Conservation (phyloP, 2,113 vertebrate species). For the Hypanus sabinus region DNA sequence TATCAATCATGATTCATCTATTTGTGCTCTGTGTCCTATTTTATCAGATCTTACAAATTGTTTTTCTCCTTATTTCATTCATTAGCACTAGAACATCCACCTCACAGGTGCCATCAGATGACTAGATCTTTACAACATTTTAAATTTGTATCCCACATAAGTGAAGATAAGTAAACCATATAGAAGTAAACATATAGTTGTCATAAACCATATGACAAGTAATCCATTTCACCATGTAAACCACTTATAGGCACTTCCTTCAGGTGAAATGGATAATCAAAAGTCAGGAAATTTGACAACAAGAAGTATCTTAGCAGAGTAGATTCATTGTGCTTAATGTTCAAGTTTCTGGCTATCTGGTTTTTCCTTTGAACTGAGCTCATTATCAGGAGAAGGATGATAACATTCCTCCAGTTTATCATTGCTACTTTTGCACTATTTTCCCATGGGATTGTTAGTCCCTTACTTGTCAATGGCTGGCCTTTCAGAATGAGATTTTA, state of each 20-base stretch:
- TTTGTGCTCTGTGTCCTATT: too few species aligned
- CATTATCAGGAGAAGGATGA: background rate
- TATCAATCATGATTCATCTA: too few species aligned
- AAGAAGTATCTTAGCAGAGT: background rate
- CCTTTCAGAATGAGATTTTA: background rate
- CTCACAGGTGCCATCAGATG: background rate
- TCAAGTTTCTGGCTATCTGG: background rate
- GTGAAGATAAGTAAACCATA: background rate
- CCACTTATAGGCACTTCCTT: background rate
- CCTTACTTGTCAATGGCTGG: background rate
- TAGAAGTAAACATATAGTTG: background rate
- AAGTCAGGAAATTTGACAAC: background rate
- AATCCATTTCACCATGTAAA: too few species aligned
- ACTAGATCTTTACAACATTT: background rate
- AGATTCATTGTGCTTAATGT: background rate
- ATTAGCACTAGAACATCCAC: too few species aligned
- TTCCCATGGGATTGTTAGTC: background rate
- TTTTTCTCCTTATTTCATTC: too few species aligned
- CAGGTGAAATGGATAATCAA: background rate
- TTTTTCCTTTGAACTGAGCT: background rate
- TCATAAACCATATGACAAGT: too few species aligned
- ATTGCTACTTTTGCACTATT: background rate
- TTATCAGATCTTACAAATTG: too few species aligned
- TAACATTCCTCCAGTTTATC: background rate
- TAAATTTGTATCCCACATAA: background rate